Base-by-base conservation (phyloP, 2,113 vertebrate species). In the Solenodon paradoxus region DNA sequence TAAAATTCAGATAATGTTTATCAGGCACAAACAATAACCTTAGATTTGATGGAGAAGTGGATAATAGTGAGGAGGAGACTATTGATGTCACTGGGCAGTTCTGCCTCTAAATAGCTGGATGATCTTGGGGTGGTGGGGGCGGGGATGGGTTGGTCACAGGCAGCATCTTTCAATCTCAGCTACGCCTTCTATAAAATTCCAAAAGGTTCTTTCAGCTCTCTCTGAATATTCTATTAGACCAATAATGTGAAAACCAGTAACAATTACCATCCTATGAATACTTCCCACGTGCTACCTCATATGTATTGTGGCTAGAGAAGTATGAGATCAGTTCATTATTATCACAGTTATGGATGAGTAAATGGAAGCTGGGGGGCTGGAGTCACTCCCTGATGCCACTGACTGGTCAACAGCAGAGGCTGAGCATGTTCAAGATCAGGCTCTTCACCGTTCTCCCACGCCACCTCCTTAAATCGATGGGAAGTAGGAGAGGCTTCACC, bases 361-460 rank as follows among this genome's bases (percentile, higher is more conserved):
- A 42, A 57, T 9, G 32, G 22, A 47, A 87, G 45, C 4, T 53
- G 10, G 15, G 82, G 17, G 74, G 26, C 55, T 2, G 8, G 35
- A 45, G 5, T 55, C n/a, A 9, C 0, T 38, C 22, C 30, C 22
- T 4, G 8, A 0, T 13, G 2, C 77, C 57, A 32, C 89, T 30
- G 17, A 13, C 32, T n/a, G 26, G 9, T 15, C 15, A 78, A 15
- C 10, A 68, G 20, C 45, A 4, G 47, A 68, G 7, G 13, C 1
- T 38, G 42, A 55, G 38, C 9, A 1, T 0, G 2, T 40, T 9
- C 59, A 13, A 51, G 1, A 8, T 32, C 35, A 4, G 0, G 5
- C 2, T 7, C 7, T 66, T 53, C 32, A 17, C 59, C 35, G 7
- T 0, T 9, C 51, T 26, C 40, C 35, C 42, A 47, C 4, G 0